Evolutionary conservation across 2,113 vertebrate genomes (phyloP).

Genomic region (Anguilla rostrata): DNA sequence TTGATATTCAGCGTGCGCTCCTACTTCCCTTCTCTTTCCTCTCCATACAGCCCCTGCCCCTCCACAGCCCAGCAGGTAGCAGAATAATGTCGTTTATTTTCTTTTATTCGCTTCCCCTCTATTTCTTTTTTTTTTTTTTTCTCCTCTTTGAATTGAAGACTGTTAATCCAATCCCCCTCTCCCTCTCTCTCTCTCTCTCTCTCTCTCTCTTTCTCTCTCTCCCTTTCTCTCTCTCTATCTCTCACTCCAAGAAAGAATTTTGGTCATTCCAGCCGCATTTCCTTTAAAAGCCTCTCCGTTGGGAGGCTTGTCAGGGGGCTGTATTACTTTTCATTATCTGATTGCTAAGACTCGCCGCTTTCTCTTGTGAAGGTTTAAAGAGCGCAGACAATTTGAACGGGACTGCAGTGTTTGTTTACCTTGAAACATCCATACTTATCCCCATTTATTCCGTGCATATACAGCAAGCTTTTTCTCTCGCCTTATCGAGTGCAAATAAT

Average conservation of each 20-base stretch:
- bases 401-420: conserved; percentile 45
- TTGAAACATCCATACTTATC: neutral
- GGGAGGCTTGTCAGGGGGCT: conserved; percentile 29
- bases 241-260: conserved; percentile 13
- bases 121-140: conserved; percentile 41
- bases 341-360: conserved; percentile 34
- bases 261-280: conserved; percentile 40
- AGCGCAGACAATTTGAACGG: conserved; percentile 32
- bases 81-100: conserved; percentile 50
- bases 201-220: neutral
- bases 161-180: conserved; percentile 45
- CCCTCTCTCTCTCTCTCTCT: conserved; percentile 20
- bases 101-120: conserved; percentile 54
- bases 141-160: conserved; percentile 34
- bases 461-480: neutral
- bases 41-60: conserved; percentile 24
- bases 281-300: conserved; percentile 29
- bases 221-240: neutral
- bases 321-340: conserved; percentile 38
- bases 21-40: neutral
- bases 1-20: conserved; percentile 28
- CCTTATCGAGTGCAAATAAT: neutral
- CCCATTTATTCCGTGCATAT: conserved; percentile 7
- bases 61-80: conserved; percentile 43
- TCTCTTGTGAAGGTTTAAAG: conserved; percentile 13